Evolutionary conservation across 2,888 invertebrate species (phyloP).

Genomic region (Drosophila mercatorum): DNA sequence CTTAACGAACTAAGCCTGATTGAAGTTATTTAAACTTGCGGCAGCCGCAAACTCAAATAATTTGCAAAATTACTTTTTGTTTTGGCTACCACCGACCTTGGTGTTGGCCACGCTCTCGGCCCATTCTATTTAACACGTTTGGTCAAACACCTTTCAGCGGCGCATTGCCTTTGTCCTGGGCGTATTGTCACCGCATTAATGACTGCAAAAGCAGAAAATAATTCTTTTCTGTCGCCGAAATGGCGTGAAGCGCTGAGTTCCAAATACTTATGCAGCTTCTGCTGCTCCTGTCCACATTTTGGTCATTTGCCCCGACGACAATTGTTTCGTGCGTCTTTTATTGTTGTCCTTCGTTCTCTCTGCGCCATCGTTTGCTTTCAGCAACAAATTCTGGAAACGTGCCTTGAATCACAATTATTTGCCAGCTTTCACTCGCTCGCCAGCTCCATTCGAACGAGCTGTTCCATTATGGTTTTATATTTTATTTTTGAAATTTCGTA

Average conservation of each 20-base stretch:
- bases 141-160: conserved; percentile 70
- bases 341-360: conserved; percentile 51
- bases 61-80: conserved; percentile 76
- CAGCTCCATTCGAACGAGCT: conserved; percentile 37
- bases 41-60: conserved; percentile 75
- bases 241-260: conserved; percentile 19
- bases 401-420: conserved; percentile 75
- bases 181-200: conserved; percentile 68
- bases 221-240: neutral
- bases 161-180: conserved; percentile 55
- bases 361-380: conserved; percentile 66
- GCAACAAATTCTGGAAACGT: conserved; percentile 73
- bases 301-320: conserved; percentile 67
- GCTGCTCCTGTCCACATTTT: conserved; percentile 27
- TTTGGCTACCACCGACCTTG: conserved; percentile 58
- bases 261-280: conserved; percentile 14
- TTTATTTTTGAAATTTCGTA: conserved; percentile 3
- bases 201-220: conserved; percentile 40
- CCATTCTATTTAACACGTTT: conserved; percentile 63
- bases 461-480: conserved; percentile 32
- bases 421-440: conserved; percentile 30
- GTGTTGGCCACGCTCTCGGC: conserved; percentile 16
- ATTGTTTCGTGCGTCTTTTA: conserved; percentile 74
- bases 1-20: conserved; percentile 51
- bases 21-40: conserved; percentile 76